Base-by-base conservation (phyloP, 2,888 invertebrate genomes). In the Drosophila ochracea region DNA sequence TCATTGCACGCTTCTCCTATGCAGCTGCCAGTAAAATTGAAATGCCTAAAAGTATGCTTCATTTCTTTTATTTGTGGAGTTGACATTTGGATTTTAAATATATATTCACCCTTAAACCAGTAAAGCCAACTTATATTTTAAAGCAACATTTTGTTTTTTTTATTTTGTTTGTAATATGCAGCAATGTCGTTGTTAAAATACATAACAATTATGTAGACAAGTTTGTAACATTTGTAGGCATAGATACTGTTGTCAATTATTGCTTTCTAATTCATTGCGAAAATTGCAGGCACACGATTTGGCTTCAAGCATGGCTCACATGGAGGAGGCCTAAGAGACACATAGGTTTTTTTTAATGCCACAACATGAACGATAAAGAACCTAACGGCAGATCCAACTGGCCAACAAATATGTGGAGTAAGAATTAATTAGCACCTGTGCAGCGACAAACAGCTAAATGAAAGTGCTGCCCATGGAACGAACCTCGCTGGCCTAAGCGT, bases 381-480 rank as follows among this genome's bases (percentile, higher is more conserved):
- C 63, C 28, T 83, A 89, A 89, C 88, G 91, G 86, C 82, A 84
- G 73, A 73, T 77, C 62, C 37, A 37, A 25, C 19, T 13, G 6
- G 5, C 21, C 60, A 68, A 53, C n/a, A 13, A 37, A 62, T 78
- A 89, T 87, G 90, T 88, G 85, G 91, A 88, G 73, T 91, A 89
- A 91, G 85, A 88, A 82, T 76, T 75, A 68, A 88, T 88, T 88
- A 88, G 68, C 87, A 89, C 90, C 81, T 74, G 58, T 3, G 10
- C 25, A 13, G 52, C 60, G 75, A 70, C 70, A 83, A 47, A 71
- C 82, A 68, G 52, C 74, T 81, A 88, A 88, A 91, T 86, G 85
- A 86, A 86, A 86, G 85, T 86, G 85, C 85, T 85, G 85, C 64
- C 58, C 68, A 49, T 63, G 60, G 50, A 57, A 50, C 11, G 21